These are phyloP conservation scores for Pteronotus mesoamericanus DNA, from an alignment of 2,797 vertebrate genomes.

Conservation along the genomic window DNA sequence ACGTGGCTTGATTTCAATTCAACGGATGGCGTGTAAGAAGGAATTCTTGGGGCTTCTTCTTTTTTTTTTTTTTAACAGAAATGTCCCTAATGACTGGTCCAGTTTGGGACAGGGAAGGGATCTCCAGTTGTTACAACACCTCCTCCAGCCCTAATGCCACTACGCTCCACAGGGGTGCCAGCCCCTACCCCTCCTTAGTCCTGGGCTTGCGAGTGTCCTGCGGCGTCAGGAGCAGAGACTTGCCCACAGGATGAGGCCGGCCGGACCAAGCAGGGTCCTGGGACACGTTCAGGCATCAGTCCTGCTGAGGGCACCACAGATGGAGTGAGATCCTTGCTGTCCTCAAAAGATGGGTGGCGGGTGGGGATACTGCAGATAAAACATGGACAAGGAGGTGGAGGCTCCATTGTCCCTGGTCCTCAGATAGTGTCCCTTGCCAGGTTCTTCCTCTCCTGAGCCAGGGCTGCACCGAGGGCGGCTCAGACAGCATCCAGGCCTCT, in stretches of 20 bases:
- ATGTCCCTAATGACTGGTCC: background rate
- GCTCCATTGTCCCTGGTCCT: background rate
- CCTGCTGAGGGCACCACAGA: background rate
- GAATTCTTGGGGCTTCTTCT: background rate
- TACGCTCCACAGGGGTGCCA: background rate
- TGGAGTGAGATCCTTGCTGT: no score
- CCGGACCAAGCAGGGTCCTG: background rate
- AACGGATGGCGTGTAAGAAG: background rate
- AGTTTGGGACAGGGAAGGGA: background rate
- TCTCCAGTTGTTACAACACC: background rate
- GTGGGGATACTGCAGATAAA: rapidly evolving
- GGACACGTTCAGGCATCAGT: background rate
- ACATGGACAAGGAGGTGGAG: background rate
- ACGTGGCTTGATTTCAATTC: background rate
- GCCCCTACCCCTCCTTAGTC: background rate
- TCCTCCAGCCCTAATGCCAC: background rate
- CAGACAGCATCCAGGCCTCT: background rate
- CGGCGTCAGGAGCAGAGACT: background rate
- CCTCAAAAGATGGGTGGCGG: background rate
- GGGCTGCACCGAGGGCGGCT: background rate
- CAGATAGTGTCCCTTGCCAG: rapidly evolving
- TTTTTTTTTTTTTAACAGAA: background rate
- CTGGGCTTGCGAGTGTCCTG: background rate
- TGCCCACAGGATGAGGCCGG: background rate
- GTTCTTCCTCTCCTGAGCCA: background rate